Evolutionary conservation across 1,140 invertebrate species (phyloP).

Genomic region (Stegodyphus dumicola): DNA sequence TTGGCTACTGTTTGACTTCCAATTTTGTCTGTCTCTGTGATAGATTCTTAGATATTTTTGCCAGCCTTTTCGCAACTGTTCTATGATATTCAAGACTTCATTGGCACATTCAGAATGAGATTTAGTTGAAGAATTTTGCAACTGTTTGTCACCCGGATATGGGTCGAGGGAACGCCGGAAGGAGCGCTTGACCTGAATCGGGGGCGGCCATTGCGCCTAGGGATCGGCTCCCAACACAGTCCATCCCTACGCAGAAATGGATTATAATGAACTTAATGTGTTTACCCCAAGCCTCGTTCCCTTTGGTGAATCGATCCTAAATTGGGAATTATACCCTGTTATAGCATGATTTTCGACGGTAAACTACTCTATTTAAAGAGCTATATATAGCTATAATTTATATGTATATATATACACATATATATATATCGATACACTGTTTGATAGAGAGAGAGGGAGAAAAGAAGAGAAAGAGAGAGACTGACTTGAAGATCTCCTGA

Average conservation of each 20-base stretch:
- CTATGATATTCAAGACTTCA: too few species aligned
- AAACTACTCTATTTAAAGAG: background rate
- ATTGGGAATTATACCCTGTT: background rate
- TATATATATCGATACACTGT: background rate
- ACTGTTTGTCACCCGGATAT: background rate
- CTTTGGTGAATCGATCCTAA: background rate
- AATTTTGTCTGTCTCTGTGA: too few species aligned
- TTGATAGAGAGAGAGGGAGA: background rate
- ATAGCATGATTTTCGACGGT: background rate
- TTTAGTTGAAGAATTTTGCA: too few species aligned
- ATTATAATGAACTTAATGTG: background rate
- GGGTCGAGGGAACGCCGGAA: background rate
- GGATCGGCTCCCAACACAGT: background rate
- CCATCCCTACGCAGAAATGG: background rate
- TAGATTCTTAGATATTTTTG: too few species aligned
- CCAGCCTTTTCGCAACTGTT: too few species aligned
- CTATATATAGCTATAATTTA: background rate
- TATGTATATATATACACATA: too few species aligned
- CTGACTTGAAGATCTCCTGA: constrained; percentile 93
- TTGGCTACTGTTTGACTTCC: too few species aligned
- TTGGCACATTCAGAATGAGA: too few species aligned
- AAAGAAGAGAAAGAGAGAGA: constrained; percentile 42
- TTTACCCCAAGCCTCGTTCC: background rate
- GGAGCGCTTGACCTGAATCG: constrained; percentile 35
- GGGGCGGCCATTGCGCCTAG: constrained; percentile 32